Percentiles rank a stretch among this genome's conserved stretches.
These are phyloP conservation scores for Melanchra persicariae DNA, from an alignment of 2,888 invertebrate species.

Conservation along the genomic window DNA sequence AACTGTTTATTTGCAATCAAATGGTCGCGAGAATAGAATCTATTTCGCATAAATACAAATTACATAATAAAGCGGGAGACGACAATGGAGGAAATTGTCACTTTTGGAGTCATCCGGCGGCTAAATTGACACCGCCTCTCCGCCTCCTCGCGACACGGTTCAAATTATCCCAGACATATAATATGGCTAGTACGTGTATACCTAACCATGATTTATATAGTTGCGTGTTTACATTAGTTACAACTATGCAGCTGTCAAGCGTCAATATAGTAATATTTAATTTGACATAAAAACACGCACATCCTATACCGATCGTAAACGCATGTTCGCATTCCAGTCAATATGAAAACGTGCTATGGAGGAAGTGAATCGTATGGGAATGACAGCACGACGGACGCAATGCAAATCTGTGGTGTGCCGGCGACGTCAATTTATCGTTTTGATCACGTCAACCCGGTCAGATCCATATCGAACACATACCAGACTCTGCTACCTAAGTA, in stretches of 20 bases:
- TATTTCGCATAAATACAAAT: constrained; percentile 45
- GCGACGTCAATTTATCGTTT: constrained; percentile 78
- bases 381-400: constrained; percentile 82
- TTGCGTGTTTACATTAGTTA: constrained; percentile 33
- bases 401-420: constrained; percentile 85
- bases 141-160: constrained; percentile 68
- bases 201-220: constrained; percentile 22
- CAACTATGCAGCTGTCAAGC: constrained; percentile 24
- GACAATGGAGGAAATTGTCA: constrained; percentile 80
- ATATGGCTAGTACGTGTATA: constrained; percentile 23
- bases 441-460: constrained; percentile 75
- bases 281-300: constrained; percentile 64
- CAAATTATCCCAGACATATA: constrained; percentile 57
- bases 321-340: constrained; percentile 78
- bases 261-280: constrained; percentile 42
- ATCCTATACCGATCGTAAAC: constrained; percentile 67
- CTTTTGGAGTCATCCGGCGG: constrained; percentile 79
- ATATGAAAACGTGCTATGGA: constrained; percentile 75
- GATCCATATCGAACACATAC: constrained; percentile 70
- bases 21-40: constrained; percentile 47
- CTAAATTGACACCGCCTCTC: constrained; percentile 78
- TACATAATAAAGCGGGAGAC: constrained; percentile 58
- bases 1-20: constrained; percentile 63
- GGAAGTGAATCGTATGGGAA: constrained; percentile 82
- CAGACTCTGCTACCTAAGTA: constrained; percentile 75